phyloP scores from a whole-genome alignment of 2,888 invertebrate genomes.

The Rotaria socialis region DNA sequence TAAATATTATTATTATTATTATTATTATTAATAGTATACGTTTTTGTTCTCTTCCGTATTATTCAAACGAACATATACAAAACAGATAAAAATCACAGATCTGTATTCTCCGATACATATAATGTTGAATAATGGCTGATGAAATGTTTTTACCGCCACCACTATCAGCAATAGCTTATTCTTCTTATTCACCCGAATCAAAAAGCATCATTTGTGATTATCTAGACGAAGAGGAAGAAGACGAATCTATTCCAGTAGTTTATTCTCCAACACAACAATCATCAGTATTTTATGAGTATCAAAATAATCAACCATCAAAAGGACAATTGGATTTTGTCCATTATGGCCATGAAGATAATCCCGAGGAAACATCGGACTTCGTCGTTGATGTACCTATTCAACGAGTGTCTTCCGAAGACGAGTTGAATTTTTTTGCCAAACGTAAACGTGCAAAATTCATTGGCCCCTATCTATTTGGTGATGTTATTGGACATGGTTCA shows the following conservation, averaged over 20 bases:
- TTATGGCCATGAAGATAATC: neutral
- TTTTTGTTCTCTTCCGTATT: no score
- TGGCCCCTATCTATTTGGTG: slow-evolving; percentile 90
- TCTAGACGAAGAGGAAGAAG: neutral
- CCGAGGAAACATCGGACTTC: neutral
- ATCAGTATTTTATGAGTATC: neutral
- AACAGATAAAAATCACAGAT: no score
- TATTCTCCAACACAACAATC: neutral
- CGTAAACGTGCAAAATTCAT: slow-evolving; percentile 70
- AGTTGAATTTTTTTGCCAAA: slow-evolving; percentile 34
- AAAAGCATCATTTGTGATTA: neutral
- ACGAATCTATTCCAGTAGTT: no score
- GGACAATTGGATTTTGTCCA: neutral
- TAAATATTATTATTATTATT: no score
- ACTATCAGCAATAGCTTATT: neutral
- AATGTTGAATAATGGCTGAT: neutral
- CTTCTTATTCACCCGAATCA: neutral
- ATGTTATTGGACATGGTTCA: slow-evolving; percentile 89
- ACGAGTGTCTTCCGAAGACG: neutral
- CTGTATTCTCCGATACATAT: neutral
- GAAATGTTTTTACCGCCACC: neutral
- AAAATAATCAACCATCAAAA: neutral
- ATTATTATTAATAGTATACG: no score
- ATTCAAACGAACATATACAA: no score
- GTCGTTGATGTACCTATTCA: slow-evolving; percentile 17